Evolutionary conservation across 2,888 invertebrate species (phyloP).

Genomic region (Brachyptera risi): DNA sequence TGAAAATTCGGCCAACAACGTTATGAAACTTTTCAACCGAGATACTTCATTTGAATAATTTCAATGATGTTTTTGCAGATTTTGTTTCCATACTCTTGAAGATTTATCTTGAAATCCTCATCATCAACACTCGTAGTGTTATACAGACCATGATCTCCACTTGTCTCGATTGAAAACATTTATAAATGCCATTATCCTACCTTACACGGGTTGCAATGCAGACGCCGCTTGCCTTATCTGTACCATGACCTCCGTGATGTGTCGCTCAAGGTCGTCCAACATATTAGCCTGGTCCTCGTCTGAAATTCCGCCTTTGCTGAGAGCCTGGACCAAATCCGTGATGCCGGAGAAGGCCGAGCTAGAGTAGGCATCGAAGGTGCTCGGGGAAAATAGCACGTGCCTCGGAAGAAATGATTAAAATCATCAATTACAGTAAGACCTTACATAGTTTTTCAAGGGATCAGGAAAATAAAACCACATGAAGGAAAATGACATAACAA

Average conservation of each 20-base stretch:
- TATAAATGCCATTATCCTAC: neutral
- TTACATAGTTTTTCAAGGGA: too few relatives aligned
- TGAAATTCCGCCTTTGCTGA: neutral
- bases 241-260: constrained; percentile 10
- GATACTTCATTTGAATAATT: too few relatives aligned
- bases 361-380: neutral
- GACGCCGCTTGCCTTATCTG: constrained; percentile 1
- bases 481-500: too few relatives aligned
- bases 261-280: neutral
- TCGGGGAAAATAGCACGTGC: constrained; percentile 7
- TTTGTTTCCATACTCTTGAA: too few relatives aligned
- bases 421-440: neutral
- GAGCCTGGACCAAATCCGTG: neutral
- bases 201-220: neutral
- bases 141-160: too few relatives aligned
- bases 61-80: too few relatives aligned
- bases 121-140: too few relatives aligned
- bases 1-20: too few relatives aligned
- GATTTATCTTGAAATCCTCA: too few relatives aligned
- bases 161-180: too few relatives aligned
- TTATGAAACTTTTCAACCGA: too few relatives aligned
- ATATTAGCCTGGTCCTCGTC: neutral
- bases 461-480: too few relatives aligned
- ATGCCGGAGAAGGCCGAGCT: constrained; percentile 5
- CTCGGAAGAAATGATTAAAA: neutral